Evolutionary conservation across 2,797 vertebrate genomes (phyloP).

Genomic region (Poeciliopsis infans): DNA sequence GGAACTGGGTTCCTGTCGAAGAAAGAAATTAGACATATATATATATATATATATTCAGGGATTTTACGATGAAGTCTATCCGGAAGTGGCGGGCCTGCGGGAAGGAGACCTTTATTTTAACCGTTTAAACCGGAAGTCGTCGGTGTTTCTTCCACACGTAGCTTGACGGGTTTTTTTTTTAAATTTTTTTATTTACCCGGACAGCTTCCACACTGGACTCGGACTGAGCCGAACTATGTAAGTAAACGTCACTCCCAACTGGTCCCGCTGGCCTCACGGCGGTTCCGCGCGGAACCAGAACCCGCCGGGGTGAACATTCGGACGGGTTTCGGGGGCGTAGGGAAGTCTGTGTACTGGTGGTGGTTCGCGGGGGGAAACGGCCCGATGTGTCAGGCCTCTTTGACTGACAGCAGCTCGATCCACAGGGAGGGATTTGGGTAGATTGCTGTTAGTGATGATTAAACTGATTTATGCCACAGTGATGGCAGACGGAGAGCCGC

Average conservation of each 20-base stretch:
- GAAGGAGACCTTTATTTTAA: conserved; percentile 12
- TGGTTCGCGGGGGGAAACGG: conserved; percentile 12
- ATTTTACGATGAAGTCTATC: conserved; percentile 35
- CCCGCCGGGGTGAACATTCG: not conserved
- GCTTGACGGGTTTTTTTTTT: conserved; percentile 7
- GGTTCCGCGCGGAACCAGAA: not conserved
- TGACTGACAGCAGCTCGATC: conserved; percentile 28
- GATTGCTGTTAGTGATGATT: not conserved
- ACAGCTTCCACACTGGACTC: conserved; percentile 49
- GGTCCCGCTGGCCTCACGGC: not conserved
- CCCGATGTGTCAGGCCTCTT: conserved; percentile 38
- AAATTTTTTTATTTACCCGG: conserved; percentile 11
- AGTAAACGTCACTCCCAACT: conserved; percentile 36
- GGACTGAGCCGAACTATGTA: conserved; percentile 60
- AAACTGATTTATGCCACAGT: not conserved
- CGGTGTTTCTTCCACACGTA: accelerated
- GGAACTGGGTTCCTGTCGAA: too few relatives aligned
- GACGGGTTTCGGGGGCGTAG: not conserved
- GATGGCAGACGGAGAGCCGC: not conserved
- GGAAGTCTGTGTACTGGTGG: conserved; percentile 1
- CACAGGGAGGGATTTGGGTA: not conserved
- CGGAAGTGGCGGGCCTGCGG: not conserved
- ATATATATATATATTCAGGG: too few relatives aligned
- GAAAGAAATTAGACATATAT: too few relatives aligned
- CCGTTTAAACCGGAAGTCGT: conserved; percentile 29